phyloP scores from a whole-genome alignment of 1,140 invertebrate genomes.

The Aethina tumida region DNA sequence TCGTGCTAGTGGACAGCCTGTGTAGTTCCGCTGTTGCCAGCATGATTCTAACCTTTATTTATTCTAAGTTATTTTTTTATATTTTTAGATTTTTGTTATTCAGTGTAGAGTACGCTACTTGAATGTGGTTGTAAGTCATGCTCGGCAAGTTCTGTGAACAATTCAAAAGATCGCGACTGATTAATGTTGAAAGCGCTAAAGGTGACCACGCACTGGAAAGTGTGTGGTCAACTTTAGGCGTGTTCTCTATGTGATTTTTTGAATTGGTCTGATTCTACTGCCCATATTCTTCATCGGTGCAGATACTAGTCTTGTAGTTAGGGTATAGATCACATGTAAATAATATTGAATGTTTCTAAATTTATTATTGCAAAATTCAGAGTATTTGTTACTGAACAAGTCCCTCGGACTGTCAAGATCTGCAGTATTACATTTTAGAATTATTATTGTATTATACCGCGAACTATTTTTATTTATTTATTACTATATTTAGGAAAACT shows the following conservation, averaged over 20 bases:
- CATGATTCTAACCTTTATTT: slow-evolving; percentile 22
- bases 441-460: too few relatives aligned
- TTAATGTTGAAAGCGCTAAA: background rate
- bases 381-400: too few relatives aligned
- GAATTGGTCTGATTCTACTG: too few relatives aligned
- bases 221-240: background rate
- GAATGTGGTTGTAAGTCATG: too few relatives aligned
- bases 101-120: too few relatives aligned
- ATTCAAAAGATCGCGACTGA: background rate
- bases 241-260: background rate
- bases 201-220: background rate
- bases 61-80: slow-evolving; percentile 25
- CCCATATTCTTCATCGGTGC: too few relatives aligned
- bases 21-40: slow-evolving; percentile 17
- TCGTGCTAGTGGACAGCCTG: slow-evolving; percentile 20
- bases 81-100: slow-evolving; percentile 10
- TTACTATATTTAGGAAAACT: too few relatives aligned
- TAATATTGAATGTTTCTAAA: slow-evolving; percentile 20
- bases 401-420: too few relatives aligned
- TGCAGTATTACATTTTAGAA: slow-evolving; percentile 9
- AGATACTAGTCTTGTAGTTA: slow-evolving; percentile 28
- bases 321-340: slow-evolving; percentile 23
- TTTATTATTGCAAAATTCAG: too few relatives aligned
- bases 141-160: too few relatives aligned
- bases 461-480: too few relatives aligned